Evolutionary conservation across 2,113 vertebrate species (phyloP).

Genomic region (Anguilla rostrata): DNA sequence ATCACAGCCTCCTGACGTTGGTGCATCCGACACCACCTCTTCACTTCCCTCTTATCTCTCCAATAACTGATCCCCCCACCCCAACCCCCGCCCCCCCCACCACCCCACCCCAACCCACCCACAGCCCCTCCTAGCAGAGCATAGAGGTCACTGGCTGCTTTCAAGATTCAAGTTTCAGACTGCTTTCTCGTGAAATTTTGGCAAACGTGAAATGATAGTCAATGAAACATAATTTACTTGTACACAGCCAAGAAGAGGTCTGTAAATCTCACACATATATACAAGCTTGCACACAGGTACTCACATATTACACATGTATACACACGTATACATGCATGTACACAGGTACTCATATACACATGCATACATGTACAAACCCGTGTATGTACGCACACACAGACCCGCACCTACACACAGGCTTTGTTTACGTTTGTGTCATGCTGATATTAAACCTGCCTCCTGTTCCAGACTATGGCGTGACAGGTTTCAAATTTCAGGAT

Average conservation of each 20-base stretch:
- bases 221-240: conserved; percentile 14
- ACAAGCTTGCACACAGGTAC: too few relatives aligned
- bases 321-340: conserved; percentile 37
- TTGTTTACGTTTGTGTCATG: too few relatives aligned
- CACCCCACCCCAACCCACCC: conserved; percentile 58
- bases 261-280: too few relatives aligned
- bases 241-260: too few relatives aligned
- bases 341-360: conserved; percentile 22
- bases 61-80: conserved; percentile 70
- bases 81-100: conserved; percentile 58
- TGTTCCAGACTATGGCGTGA: too few relatives aligned
- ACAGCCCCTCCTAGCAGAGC: too few relatives aligned
- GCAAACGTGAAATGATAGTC: background rate
- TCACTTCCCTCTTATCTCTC: conserved; percentile 42
- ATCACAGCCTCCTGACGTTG: too few relatives aligned
- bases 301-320: conserved; percentile 1
- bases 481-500: too few relatives aligned
- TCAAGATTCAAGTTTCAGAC: background rate
- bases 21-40: background rate
- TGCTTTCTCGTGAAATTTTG: background rate
- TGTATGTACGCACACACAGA: conserved; percentile 9
- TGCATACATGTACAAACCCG: background rate
- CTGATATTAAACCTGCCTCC: too few relatives aligned
- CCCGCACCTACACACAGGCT: background rate
- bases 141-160: conserved; percentile 57